These are phyloP conservation scores for Phallusia fumigata DNA, from an alignment of 23 tunicate species.

Conservation along the genomic window DNA sequence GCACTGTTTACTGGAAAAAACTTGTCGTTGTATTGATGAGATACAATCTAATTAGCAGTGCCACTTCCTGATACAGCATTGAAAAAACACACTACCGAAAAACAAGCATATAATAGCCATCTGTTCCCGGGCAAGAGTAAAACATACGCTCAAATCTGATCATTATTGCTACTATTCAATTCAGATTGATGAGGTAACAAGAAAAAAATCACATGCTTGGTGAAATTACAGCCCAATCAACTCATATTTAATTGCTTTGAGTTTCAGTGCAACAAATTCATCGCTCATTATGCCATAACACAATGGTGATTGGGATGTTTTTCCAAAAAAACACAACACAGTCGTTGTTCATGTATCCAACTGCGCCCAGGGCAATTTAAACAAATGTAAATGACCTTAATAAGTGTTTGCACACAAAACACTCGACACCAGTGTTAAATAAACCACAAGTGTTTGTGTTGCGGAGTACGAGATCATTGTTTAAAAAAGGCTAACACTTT, in stretches of 20 bases:
- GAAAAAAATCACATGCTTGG: background rate
- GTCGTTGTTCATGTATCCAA: background rate
- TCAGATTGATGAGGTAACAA: slow-evolving; percentile 10
- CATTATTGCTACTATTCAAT: background rate
- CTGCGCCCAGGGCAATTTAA: background rate
- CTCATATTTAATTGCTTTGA: background rate
- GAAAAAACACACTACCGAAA: background rate
- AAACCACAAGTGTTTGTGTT: background rate
- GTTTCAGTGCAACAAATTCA: background rate
- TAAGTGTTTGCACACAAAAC: slow-evolving; percentile 11
- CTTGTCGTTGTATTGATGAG: slow-evolving; percentile 10
- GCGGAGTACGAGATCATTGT: too few relatives aligned
- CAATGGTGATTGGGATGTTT: background rate
- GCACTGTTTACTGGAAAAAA: slow-evolving; percentile 8
- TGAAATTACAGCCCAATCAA: slow-evolving; percentile 1
- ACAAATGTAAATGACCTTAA: slow-evolving; percentile 6
- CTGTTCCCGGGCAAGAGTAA: background rate
- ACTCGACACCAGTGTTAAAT: background rate
- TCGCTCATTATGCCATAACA: background rate
- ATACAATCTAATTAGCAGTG: background rate
- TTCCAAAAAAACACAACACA: background rate
- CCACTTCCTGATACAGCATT: background rate
- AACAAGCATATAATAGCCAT: slow-evolving; percentile 2
- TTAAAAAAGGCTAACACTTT: too few relatives aligned
- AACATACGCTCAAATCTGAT: background rate